Evolutionary conservation across 2,797 vertebrate genomes (phyloP), one percentile per base, ranked within the genome.

Genomic region (Myotis pilosus): DNA sequence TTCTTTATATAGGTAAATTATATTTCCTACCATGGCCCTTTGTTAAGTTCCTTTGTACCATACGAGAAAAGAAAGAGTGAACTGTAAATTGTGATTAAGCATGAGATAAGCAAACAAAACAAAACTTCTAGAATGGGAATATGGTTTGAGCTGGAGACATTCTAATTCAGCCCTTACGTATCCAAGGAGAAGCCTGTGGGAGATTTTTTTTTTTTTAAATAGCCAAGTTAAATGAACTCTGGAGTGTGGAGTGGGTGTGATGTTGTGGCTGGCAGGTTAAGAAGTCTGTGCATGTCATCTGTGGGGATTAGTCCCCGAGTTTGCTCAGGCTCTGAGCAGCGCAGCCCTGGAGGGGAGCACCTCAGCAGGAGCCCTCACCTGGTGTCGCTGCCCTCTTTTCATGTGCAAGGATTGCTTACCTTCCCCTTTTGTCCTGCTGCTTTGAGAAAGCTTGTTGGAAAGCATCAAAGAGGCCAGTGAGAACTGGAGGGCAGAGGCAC

Each of bases 361-460:
- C 92, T 60, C 95, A 55, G 92, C 83, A 87, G 91, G 95, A 80
- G 20, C 10, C n/a, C 76, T 79, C 92, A 93, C 91, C 87, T 97
- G 95, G 28, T 79, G 95, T 75, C 20, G 49, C 72, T 79, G 38
- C 44, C 84, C 81, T 94, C 92, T 91, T 96, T 96, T 69, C 55
- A 95, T 68, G 71, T 90, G 76, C 93, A 94, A 72, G 16, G 9
- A 91, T 36, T 93, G 89, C 95, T 95, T 91, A 94, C 87, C 78
- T 96, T 92, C 57, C 57, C 55, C 82, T 64, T 91, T 89, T 85
- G 19, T 91, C 89, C 87, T 57, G 78, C 75, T 94, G 81, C 64
- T 96, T 92, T 87, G 83, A 94, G 71, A 89, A 62, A 44, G 82
- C 88, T 83, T 92, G 64, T 71, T 95, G 86, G 91, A 92, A 96